phyloP scores from a whole-genome alignment of 2,797 vertebrate genomes.

The Anguilla pacifica region DNA sequence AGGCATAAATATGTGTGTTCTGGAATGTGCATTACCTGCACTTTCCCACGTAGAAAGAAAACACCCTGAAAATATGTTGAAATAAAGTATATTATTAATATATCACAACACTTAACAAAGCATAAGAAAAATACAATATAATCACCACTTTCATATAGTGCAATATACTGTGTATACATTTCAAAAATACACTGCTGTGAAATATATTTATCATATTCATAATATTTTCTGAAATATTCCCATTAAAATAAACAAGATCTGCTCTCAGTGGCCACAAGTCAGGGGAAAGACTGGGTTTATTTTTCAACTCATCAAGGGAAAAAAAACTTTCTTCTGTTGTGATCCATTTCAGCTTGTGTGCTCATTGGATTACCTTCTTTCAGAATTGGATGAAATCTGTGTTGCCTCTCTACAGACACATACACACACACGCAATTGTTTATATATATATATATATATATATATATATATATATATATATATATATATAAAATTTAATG shows the following conservation, averaged over 20 bases:
- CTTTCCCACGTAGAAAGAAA: too few species aligned
- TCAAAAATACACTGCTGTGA: too few species aligned
- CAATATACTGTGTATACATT: too few species aligned
- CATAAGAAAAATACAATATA: too few species aligned
- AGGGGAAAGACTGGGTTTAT: background rate
- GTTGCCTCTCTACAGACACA: background rate
- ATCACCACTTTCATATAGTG: too few species aligned
- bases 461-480: too few species aligned
- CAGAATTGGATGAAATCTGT: background rate
- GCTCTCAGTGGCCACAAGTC: background rate
- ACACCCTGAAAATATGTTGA: too few species aligned
- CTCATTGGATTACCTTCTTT: background rate
- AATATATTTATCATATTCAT: too few species aligned
- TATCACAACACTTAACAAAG: too few species aligned
- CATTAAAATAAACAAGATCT: background rate
- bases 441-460: too few species aligned
- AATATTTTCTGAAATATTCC: too few species aligned
- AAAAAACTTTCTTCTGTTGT: background rate
- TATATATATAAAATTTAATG: background rate
- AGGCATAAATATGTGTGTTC: background rate
- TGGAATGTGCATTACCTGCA: background rate
- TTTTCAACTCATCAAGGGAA: background rate
- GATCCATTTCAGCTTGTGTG: background rate
- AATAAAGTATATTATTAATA: slow-evolving; percentile 9
- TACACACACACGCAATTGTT: too few species aligned